Evolutionary conservation across 1,140 invertebrate species (phyloP).

Genomic region (Cotesia typhae): DNA sequence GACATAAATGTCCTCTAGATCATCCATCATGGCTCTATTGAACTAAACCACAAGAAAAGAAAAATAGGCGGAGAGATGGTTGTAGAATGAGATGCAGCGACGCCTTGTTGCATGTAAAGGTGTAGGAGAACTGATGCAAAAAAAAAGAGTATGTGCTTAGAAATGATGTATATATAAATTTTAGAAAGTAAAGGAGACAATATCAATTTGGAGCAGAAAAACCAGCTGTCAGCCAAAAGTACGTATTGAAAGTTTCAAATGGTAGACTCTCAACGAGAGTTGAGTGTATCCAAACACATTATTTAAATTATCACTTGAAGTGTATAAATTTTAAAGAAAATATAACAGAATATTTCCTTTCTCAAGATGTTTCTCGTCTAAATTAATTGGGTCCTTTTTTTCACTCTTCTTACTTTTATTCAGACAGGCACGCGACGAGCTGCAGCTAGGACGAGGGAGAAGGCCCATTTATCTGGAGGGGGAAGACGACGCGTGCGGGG

Average conservation of each 20-base stretch:
- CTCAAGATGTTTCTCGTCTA: neutral
- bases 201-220: slow-evolving; percentile 40
- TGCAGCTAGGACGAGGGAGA: neutral
- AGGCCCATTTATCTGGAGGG: neutral
- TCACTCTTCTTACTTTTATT: neutral
- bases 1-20: slow-evolving; percentile 27
- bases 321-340: neutral
- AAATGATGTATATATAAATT: slow-evolving; percentile 8
- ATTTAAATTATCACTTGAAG: too few relatives aligned
- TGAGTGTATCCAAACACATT: too few relatives aligned
- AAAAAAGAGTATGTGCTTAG: neutral
- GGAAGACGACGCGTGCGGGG: slow-evolving; percentile 15
- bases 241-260: slow-evolving; percentile 18
- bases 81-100: neutral
- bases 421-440: neutral
- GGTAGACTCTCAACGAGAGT: too few relatives aligned
- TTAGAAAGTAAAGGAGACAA: slow-evolving; percentile 22
- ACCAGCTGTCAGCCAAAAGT: slow-evolving; percentile 41
- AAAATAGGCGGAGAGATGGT: slow-evolving; percentile 1
- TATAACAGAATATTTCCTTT: neutral
- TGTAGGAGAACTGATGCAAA: neutral
- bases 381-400: neutral
- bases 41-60: slow-evolving; percentile 13
- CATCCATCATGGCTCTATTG: slow-evolving; percentile 26
- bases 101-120: neutral